Evolutionary conservation across 2,113 vertebrate species (phyloP).

Genomic region (Macquaria australasica): DNA sequence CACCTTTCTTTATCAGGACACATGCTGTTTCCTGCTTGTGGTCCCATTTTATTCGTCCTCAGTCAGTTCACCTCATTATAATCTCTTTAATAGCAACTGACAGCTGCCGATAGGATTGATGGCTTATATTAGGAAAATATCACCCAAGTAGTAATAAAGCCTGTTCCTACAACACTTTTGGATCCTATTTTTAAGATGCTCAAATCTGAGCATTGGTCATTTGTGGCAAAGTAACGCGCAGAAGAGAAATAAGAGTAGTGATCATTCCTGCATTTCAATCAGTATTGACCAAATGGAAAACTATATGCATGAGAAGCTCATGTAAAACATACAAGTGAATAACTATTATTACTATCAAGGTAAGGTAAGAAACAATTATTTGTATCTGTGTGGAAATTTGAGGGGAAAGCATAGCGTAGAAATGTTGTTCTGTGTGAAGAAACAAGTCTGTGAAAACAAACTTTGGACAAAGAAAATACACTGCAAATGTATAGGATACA

Average conservation of each 20-base stretch:
- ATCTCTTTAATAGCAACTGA: neutral
- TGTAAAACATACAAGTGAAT: neutral
- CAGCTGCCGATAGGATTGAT: neutral
- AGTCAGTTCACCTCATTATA: neutral
- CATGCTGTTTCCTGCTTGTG: neutral
- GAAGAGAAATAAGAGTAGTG: neutral
- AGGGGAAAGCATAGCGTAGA: neutral
- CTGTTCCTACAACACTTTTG: no score
- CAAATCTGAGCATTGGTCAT: neutral
- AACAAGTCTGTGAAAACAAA: constrained; percentile 14
- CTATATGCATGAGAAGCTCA: neutral
- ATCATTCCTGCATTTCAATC: neutral
- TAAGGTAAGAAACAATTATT: neutral
- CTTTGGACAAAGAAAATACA: neutral
- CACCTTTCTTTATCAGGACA: neutral
- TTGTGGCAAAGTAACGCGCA: neutral
- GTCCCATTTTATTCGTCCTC: neutral
- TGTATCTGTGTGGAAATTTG: neutral
- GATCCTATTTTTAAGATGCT: neutral
- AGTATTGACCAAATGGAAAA: neutral
- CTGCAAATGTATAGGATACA: neutral
- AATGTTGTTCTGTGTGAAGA: constrained; percentile 3
- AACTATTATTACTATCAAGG: neutral
- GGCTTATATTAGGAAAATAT: neutral
- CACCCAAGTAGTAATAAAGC: neutral